These are phyloP conservation scores for Agelastica alni DNA, from an alignment of 2,888 invertebrate genomes.

Conservation along the genomic window DNA sequence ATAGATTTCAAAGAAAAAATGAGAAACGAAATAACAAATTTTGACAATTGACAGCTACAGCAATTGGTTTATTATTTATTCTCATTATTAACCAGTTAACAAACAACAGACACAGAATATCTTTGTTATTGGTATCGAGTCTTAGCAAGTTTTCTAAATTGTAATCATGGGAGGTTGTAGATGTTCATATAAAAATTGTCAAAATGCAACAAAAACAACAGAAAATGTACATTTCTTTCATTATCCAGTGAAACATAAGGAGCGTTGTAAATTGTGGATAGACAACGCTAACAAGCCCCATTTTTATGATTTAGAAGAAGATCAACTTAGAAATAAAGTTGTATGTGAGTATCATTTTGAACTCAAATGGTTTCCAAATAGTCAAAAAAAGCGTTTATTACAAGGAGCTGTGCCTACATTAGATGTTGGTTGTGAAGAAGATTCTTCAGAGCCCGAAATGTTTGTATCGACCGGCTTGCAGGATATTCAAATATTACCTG, in stretches of 20 bases:
- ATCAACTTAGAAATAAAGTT: conserved; percentile 65
- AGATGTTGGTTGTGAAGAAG: conserved; percentile 45
- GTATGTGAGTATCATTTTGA: conserved; percentile 66
- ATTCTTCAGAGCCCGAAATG: conserved; percentile 24
- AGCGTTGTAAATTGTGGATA: conserved; percentile 65
- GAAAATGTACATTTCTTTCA: conserved; percentile 63
- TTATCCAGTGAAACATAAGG: conserved; percentile 64
- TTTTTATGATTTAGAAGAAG: conserved; percentile 61
- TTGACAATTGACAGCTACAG: no score
- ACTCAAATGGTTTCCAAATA: conserved; percentile 60
- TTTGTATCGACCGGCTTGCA: conserved; percentile 29
- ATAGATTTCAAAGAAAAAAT: no score
- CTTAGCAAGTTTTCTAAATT: no score
- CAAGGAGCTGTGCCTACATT: conserved; percentile 63
- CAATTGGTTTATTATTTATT: no score
- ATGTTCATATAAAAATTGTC: conserved; percentile 63
- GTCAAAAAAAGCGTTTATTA: conserved; percentile 61
- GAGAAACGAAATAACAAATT: no score
- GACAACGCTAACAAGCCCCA: conserved; percentile 60
- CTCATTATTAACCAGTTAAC: no score
- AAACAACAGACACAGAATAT: no score
- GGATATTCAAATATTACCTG: conserved; percentile 47
- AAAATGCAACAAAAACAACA: conserved; percentile 57
- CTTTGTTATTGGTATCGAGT: no score
- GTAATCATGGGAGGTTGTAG: conserved; percentile 69